Conservation (phyloP, 2,797 vertebrate species). For the Melanotaenia nigrans region DNA sequence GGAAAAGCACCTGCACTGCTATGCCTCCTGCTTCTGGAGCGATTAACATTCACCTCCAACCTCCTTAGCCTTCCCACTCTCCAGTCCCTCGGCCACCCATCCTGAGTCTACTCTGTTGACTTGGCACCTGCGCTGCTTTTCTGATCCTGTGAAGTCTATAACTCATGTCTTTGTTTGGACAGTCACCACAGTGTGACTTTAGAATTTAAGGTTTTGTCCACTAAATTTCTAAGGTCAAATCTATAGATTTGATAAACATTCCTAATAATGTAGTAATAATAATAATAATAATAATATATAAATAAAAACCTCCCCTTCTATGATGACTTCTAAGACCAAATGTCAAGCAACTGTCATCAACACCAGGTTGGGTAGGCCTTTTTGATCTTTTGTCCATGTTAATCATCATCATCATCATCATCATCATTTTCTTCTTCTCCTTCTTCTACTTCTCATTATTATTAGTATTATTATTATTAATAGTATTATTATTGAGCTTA, state of each 20-base stretch:
- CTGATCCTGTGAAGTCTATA: conserved; percentile 68
- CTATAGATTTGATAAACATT: conserved; percentile 5
- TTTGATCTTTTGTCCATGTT: too few relatives aligned
- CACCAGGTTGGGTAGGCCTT: too few relatives aligned
- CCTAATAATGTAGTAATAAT: too few relatives aligned
- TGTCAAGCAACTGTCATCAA: too few relatives aligned
- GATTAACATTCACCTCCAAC: conserved; percentile 82
- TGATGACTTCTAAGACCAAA: too few relatives aligned
- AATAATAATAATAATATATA: too few relatives aligned
- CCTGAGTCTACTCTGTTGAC: conserved; percentile 63
- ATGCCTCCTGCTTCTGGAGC: conserved; percentile 65
- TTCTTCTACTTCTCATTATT: neutral
- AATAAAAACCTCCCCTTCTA: too few relatives aligned
- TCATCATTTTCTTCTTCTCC: too few relatives aligned
- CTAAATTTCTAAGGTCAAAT: conserved; percentile 35
- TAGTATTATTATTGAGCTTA: too few relatives aligned
- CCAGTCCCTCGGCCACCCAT: conserved; percentile 50
- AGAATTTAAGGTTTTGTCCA: conserved; percentile 31
- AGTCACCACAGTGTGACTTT: conserved; percentile 35
- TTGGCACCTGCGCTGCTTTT: conserved; percentile 77
- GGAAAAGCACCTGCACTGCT: conserved; percentile 78
- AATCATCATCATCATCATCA: too few relatives aligned
- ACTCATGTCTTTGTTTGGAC: conserved; percentile 70
- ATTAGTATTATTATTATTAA: too few relatives aligned
- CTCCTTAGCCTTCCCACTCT: conserved; percentile 54